Conservation (phyloP, 2,113 vertebrate genomes). For the Aspiorhynchus laticeps region DNA sequence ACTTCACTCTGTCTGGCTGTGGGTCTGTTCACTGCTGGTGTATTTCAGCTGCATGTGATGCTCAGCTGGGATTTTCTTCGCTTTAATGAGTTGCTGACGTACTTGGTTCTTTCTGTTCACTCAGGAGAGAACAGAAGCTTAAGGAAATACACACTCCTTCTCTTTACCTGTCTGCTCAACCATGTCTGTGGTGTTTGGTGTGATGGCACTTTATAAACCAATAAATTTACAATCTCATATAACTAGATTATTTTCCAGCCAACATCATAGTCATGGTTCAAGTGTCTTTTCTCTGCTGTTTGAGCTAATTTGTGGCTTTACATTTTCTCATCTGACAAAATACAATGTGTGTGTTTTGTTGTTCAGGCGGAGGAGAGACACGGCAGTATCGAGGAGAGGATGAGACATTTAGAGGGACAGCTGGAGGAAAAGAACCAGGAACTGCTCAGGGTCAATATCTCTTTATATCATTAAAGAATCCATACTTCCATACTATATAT, state of each 20-base stretch:
- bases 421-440: constrained; percentile 99
- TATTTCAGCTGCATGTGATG: constrained; percentile 80
- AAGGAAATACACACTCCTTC: constrained; percentile 21
- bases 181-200: constrained; percentile 3
- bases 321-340: neutral
- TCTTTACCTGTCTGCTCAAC: constrained; percentile 22
- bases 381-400: constrained; percentile 96
- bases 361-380: constrained; percentile 95
- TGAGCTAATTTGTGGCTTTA: constrained; percentile 19
- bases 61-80: constrained; percentile 67
- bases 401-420: constrained; percentile 96
- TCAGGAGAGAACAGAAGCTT: constrained; percentile 13
- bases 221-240: neutral
- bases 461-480: neutral
- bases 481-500: neutral
- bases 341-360: constrained; percentile 61
- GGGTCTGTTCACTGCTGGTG: constrained; percentile 57
- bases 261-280: neutral
- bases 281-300: neutral
- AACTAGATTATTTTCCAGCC: neutral
- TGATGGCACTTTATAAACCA: neutral
- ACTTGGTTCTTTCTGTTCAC: constrained; percentile 8
- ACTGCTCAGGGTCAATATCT: constrained; percentile 86
- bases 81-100: constrained; percentile 36
- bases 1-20: constrained; percentile 70